A percentile compares a stretch with the other conserved stretches of the same genome.
Evolutionary conservation across 2,113 vertebrate species (phyloP).

Genomic region (Myiopsitta monachus): DNA sequence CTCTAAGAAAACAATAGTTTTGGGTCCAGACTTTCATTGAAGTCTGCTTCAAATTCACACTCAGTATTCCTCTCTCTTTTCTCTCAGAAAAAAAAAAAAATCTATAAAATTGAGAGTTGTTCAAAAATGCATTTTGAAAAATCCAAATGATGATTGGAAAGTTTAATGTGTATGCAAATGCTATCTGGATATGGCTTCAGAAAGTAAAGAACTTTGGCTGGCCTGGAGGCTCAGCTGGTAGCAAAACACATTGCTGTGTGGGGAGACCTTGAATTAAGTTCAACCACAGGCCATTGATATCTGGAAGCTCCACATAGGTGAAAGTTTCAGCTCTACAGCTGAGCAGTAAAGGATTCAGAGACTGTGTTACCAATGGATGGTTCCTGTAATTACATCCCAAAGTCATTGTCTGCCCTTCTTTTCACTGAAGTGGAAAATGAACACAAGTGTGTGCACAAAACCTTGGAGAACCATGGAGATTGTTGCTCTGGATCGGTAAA

Average conservation of each 20-base stretch:
- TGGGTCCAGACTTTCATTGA: slow-evolving; percentile 49
- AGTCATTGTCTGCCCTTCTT: not conserved
- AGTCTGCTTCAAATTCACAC: slow-evolving; percentile 48
- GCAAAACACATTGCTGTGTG: not conserved
- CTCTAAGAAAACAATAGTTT: slow-evolving; percentile 31
- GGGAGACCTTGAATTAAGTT: not conserved
- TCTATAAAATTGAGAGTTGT: not conserved
- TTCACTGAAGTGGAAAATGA: not conserved
- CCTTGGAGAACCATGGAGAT: not conserved
- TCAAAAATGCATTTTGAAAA: slow-evolving; percentile 9
- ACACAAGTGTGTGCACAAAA: not conserved
- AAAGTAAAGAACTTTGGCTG: slow-evolving; percentile 62
- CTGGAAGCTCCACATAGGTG: not conserved
- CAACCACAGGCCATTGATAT: slow-evolving; percentile 11
- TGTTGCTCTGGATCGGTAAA: not conserved
- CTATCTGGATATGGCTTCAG: not conserved
- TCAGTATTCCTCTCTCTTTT: slow-evolving; percentile 29
- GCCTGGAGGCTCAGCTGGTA: slow-evolving; percentile 61
- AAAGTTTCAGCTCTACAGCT: not conserved
- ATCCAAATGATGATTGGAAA: slow-evolving; percentile 6
- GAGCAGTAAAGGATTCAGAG: not conserved
- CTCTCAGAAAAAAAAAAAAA: not conserved
- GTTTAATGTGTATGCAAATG: not conserved
- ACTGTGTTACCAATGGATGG: not conserved
- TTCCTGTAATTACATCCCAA: not conserved